These are phyloP conservation scores for Ovibos moschatus DNA, from an alignment of 2,113 vertebrate genomes.

Conservation along the genomic window DNA sequence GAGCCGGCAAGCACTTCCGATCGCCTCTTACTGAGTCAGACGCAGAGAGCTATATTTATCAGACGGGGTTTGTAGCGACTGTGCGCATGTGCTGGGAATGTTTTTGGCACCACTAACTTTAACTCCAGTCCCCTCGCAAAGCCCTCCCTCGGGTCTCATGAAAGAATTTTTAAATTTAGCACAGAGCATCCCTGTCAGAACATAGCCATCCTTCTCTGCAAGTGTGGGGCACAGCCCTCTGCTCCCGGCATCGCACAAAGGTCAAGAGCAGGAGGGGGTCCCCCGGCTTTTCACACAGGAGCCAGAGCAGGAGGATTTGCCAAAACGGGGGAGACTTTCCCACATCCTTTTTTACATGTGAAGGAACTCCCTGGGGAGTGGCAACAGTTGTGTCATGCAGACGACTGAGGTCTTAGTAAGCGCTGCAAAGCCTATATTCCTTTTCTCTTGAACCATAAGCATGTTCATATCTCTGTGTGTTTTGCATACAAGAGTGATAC, in stretches of 20 bases:
- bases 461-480: not conserved
- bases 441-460: not conserved
- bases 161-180: not conserved
- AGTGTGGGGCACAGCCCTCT: not conserved
- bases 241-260: not conserved
- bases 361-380: not conserved
- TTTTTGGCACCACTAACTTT: not conserved
- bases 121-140: not conserved
- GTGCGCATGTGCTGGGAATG: not conserved
- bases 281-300: not conserved
- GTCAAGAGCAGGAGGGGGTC: accelerated
- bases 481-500: not conserved
- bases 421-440: not conserved
- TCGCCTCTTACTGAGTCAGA: not conserved
- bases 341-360: accelerated
- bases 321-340: not conserved
- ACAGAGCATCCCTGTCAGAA: not conserved
- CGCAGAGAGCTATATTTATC: not conserved
- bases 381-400: not conserved
- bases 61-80: accelerated
- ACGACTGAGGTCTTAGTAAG: not conserved
- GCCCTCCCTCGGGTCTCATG: not conserved
- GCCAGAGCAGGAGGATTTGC: not conserved
- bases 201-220: not conserved
- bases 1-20: not conserved